Percentiles rank a stretch among this genome's conserved stretches.
Evolutionary conservation across 2,797 vertebrate genomes (phyloP).

Genomic region (Hemibagrus guttatus): DNA sequence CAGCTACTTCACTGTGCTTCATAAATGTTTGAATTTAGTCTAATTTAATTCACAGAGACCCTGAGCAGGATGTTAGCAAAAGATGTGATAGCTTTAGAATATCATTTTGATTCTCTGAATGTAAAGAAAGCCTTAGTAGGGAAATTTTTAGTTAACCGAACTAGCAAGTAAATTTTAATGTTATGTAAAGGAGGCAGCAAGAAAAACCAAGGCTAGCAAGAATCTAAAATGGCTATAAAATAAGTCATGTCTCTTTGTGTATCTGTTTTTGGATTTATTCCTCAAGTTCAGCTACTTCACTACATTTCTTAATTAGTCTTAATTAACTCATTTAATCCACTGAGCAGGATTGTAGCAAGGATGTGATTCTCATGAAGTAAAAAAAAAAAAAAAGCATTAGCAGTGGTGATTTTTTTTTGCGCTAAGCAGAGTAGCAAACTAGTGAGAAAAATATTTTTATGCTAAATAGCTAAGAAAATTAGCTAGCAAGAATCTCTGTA

Average conservation of each 20-base stretch:
- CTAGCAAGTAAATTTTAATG: neutral
- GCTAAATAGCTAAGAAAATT: too few species aligned
- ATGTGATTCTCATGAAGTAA: too few species aligned
- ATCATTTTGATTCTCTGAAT: neutral
- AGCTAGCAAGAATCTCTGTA: too few species aligned
- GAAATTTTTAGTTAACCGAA: neutral
- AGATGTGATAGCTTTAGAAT: neutral
- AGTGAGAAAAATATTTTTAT: too few species aligned
- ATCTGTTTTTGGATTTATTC: too few species aligned
- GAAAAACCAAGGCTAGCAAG: neutral
- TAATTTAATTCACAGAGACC: neutral
- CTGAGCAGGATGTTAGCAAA: neutral
- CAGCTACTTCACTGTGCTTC: neutral
- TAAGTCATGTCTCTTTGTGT: too few species aligned
- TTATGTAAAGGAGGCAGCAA: neutral
- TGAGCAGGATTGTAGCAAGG: neutral
- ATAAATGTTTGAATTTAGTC: neutral
- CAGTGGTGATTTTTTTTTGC: too few species aligned
- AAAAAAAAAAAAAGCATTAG: too few species aligned
- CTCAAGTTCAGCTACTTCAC: too few species aligned
- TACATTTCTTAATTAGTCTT: neutral
- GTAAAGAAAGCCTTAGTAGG: too few species aligned
- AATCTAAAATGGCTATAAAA: too few species aligned
- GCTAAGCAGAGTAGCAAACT: neutral
- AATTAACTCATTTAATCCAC: neutral